Evolutionary conservation across 2,113 vertebrate species (phyloP).

Genomic region (Orthonyx spaldingii): DNA sequence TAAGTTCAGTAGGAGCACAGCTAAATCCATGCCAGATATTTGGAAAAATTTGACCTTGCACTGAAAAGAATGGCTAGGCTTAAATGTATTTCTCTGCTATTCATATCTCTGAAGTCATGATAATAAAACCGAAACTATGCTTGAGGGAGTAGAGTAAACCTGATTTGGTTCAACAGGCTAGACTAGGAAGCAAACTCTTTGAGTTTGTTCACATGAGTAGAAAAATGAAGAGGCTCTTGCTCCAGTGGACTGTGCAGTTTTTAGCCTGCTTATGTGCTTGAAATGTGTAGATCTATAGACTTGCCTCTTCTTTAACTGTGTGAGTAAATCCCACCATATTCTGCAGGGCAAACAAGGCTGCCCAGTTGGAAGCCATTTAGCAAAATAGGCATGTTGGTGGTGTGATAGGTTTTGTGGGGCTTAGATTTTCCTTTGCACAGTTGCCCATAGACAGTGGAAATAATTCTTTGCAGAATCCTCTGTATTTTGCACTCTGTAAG

Average conservation of each 20-base stretch:
- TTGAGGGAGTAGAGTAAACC: neutral
- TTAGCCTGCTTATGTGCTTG: neutral
- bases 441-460: neutral
- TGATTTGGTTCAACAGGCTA: neutral
- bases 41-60: neutral
- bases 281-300: neutral
- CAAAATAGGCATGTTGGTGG: neutral
- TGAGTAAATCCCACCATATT: neutral
- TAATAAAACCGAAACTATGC: neutral
- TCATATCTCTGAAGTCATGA: neutral
- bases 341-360: neutral
- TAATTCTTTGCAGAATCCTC: neutral
- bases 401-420: neutral
- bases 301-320: neutral
- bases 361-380: rapidly evolving
- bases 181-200: neutral
- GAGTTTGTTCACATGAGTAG: neutral
- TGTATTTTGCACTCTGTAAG: neutral
- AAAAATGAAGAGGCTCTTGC: neutral
- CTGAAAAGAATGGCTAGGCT: neutral
- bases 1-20: neutral
- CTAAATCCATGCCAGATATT: neutral
- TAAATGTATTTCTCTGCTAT: neutral
- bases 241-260: neutral
- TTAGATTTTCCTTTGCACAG: neutral